phyloP scores from a whole-genome alignment of 2,113 vertebrate species.

The Myanophis thanlyinensis region DNA sequence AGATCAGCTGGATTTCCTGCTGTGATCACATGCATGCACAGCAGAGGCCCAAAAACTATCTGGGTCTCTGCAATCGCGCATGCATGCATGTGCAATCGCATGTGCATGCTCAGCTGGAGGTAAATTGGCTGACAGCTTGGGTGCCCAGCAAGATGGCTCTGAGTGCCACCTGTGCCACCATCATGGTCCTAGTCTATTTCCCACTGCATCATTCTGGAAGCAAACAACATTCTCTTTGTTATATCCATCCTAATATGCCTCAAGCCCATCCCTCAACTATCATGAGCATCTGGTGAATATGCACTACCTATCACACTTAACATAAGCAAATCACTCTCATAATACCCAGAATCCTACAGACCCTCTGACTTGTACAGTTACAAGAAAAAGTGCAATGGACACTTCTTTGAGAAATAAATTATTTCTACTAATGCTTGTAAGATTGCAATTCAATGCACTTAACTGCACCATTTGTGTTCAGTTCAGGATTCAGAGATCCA shows the following conservation, averaged over 20 bases:
- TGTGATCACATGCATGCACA: too few relatives aligned
- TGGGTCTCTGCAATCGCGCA: too few relatives aligned
- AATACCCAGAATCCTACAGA: neutral
- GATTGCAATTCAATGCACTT: neutral
- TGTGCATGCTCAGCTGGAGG: too few relatives aligned
- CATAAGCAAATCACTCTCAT: neutral
- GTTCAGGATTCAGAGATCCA: neutral
- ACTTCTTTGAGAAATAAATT: neutral
- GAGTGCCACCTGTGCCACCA: too few relatives aligned
- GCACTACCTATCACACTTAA: neutral
- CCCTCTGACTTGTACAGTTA: neutral
- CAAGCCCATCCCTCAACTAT: neutral
- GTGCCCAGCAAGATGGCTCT: too few relatives aligned
- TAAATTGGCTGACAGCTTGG: too few relatives aligned
- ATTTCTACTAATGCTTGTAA: neutral
- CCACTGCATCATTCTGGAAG: neutral
- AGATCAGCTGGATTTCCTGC: too few relatives aligned
- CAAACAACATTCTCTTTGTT: neutral
- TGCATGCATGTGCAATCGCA: too few relatives aligned
- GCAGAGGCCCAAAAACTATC: too few relatives aligned
- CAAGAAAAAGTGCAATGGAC: neutral
- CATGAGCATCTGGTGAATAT: neutral
- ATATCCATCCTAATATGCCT: neutral
- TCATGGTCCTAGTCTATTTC: neutral
- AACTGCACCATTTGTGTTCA: neutral